Evolutionary conservation across 1,140 invertebrate genomes (phyloP).

Genomic region (Drosophila fuyamai): DNA sequence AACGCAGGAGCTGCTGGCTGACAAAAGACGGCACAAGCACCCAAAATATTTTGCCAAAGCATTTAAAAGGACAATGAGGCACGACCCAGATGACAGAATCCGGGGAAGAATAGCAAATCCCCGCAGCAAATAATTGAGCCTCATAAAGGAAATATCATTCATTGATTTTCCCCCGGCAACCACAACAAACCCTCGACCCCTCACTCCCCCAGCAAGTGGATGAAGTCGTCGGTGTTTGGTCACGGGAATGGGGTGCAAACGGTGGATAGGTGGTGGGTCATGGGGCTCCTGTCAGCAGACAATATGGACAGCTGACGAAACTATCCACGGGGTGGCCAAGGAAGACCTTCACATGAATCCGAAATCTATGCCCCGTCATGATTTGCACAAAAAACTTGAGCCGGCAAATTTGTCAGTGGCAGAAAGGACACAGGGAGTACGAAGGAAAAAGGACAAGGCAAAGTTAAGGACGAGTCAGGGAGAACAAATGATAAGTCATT

Average conservation of each 20-base stretch:
- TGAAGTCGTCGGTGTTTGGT: conserved; percentile 34
- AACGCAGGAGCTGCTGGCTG: conserved; percentile 42
- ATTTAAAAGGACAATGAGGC: conserved; percentile 82
- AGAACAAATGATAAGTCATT: conserved; percentile 80
- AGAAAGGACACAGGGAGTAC: conserved; percentile 7
- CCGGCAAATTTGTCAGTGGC: conserved; percentile 72
- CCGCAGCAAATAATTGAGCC: conserved; percentile 84
- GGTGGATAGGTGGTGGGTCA: conserved; percentile 9
- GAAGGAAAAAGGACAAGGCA: not conserved
- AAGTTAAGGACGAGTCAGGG: conserved; percentile 25
- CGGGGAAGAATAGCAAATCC: conserved; percentile 76
- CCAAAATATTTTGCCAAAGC: conserved; percentile 81
- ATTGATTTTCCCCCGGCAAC: conserved; percentile 71
- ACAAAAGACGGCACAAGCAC: conserved; percentile 71
- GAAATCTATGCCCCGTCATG: conserved; percentile 79
- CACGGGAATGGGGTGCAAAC: conserved; percentile 7
- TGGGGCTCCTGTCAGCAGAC: conserved; percentile 25
- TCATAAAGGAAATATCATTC: conserved; percentile 82
- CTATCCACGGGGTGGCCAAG: conserved; percentile 60
- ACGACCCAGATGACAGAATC: conserved; percentile 63
- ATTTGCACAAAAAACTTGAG: conserved; percentile 80
- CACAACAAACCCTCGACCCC: conserved; percentile 22
- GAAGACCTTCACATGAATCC: conserved; percentile 74
- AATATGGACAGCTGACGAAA: conserved; percentile 78
- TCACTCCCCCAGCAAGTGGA: conserved; percentile 57